Conservation (phyloP, 2,113 vertebrate genomes). For the Pipra filicauda region DNA sequence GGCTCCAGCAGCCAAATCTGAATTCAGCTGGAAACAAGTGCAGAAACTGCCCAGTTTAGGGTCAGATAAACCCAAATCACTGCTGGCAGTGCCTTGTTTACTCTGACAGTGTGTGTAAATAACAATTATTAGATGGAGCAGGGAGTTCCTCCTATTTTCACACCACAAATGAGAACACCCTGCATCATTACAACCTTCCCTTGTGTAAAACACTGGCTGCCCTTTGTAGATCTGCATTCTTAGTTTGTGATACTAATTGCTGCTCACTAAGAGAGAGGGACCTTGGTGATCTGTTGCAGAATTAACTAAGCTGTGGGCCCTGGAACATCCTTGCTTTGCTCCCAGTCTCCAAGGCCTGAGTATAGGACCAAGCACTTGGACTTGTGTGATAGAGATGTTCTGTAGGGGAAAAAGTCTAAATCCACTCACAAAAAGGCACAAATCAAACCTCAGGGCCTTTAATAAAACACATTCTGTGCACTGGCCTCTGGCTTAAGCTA, state of each 20-base stretch:
- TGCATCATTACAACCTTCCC: not conserved
- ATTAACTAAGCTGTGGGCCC: fast-evolving
- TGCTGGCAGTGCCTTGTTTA: not conserved
- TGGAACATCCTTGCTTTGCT: not conserved
- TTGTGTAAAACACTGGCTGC: not conserved
- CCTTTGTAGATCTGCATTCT: not conserved
- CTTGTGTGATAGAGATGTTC: not conserved
- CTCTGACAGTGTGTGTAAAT: not conserved
- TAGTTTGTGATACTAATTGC: not conserved
- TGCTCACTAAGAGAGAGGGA: not conserved
- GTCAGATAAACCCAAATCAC: not conserved
- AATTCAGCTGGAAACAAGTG: not conserved
- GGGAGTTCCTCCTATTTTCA: not conserved
- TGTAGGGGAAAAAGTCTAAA: not conserved
- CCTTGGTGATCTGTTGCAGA: not conserved
- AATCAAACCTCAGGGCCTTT: not conserved
- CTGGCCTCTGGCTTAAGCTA: not conserved
- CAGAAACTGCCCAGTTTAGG: not conserved
- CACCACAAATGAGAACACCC: not conserved
- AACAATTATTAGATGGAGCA: not conserved
- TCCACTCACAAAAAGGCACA: not conserved
- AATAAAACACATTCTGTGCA: not conserved
- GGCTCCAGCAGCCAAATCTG: not conserved
- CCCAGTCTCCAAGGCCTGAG: not conserved
- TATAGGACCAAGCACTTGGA: not conserved